Conservation (phyloP, 2,797 vertebrate genomes). For the Eremophila alpestris region DNA sequence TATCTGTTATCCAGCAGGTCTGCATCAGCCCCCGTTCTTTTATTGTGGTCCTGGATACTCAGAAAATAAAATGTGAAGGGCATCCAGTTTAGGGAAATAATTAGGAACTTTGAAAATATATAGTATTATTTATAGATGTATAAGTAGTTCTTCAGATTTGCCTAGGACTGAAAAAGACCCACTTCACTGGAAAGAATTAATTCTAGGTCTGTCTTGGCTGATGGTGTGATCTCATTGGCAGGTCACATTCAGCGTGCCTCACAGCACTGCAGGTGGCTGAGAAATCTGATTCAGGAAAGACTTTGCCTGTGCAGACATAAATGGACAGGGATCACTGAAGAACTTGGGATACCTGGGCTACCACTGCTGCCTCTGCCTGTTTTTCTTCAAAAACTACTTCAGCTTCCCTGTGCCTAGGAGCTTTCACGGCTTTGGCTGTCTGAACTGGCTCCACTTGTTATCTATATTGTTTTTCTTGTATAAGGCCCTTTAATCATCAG, state of each 20-base stretch:
- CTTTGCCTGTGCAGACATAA: neutral
- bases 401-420: neutral
- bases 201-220: neutral
- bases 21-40: neutral
- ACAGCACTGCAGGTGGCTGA: neutral
- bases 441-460: neutral
- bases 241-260: neutral
- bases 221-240: neutral
- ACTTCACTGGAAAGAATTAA: neutral
- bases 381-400: neutral
- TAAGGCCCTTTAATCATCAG: neutral
- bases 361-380: neutral
- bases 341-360: accelerated
- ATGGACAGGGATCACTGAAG: neutral
- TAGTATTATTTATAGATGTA: neutral
- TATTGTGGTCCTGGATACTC: neutral
- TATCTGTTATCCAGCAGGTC: neutral
- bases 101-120: neutral
- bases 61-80: neutral
- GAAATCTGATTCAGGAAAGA: neutral
- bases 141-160: neutral
- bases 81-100: neutral
- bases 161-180: neutral
- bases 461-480: neutral
- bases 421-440: neutral